Conservation (phyloP, 2,888 invertebrate species). For the Eupithecia subfuscata region DNA sequence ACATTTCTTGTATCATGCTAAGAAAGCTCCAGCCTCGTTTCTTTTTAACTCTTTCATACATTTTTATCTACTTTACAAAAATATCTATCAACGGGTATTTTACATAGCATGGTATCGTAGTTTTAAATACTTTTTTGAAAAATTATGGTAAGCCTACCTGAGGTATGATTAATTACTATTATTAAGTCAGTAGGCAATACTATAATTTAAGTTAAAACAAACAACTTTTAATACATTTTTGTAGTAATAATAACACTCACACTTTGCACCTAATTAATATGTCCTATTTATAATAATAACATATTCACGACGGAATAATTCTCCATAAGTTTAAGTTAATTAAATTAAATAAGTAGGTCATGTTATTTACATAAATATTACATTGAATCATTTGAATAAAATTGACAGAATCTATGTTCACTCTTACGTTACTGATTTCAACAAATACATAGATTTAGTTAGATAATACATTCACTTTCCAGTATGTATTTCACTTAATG, state of each 20-base stretch:
- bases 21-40: conserved; percentile 32
- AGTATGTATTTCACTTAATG: neutral
- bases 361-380: conserved; percentile 41
- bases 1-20: conserved; percentile 48
- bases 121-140: conserved; percentile 26
- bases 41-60: conserved; percentile 6
- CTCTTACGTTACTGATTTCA: neutral
- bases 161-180: neutral
- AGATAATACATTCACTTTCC: neutral
- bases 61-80: conserved; percentile 25
- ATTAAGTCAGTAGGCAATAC: conserved; percentile 53
- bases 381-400: conserved; percentile 39
- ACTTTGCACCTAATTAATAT: conserved; percentile 39
- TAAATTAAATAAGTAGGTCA: conserved; percentile 44
- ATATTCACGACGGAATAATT: conserved; percentile 54
- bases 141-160: conserved; percentile 16
- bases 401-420: conserved; percentile 37
- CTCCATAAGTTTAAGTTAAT: neutral
- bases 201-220: conserved; percentile 28
- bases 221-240: conserved; percentile 21
- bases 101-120: conserved; percentile 44
- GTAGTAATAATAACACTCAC: conserved; percentile 54
- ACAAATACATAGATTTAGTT: neutral
- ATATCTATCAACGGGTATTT: conserved; percentile 22
- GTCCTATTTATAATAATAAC: conserved; percentile 50